Base-by-base conservation (phyloP, 2,797 vertebrate genomes). In the Psittacula derbiana region DNA sequence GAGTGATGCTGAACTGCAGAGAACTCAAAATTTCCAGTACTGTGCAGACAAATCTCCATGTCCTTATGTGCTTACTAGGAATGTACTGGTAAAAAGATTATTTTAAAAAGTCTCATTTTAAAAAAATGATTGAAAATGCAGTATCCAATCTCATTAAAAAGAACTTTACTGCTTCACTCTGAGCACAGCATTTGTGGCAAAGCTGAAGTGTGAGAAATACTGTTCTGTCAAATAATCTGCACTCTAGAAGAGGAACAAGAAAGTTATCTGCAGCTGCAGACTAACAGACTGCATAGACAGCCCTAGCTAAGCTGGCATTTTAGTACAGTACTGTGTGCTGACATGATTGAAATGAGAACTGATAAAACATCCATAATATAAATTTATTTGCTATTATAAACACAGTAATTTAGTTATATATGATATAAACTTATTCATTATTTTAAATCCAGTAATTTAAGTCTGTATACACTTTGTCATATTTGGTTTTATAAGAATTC, bases 241-340 rank as follows among this genome's bases (percentile, higher is more conserved):
- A 25, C 44, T 57, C 38, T 13, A 57, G 38, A 67, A 66, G 36
- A 72, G 30, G 25, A 91, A 61, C 7, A 64, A 70, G 61, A 88
- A 83, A 88, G 52, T 71, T 90, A 78, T 78, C 88, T 90, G 40
- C 55, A 74, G 80, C 61, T 92, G 79, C 82, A 86, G 65, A 44
- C 69, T 88, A 82, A 31, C 60, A 90, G 60, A 11, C 60, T 78
- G 50, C 36, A 13, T 4, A 60, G 47, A 10, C 73, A 86, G 28
- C 36, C 21, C 16, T 36, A 33, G 41, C 47, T 80, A 16, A 15
- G 17, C 75, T 24, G 23, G 11, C 8, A 16, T 62, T 75, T 89
- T 46, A 36, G 64, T 66, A 23, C 21, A 24, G 12, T 38, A 36
- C 20, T 73, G 4, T 73, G 14, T 74, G 60, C 93, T 90, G 75